Evolutionary conservation across 2,888 invertebrate species (phyloP).

Genomic region (Phrixothrix hirtus): DNA sequence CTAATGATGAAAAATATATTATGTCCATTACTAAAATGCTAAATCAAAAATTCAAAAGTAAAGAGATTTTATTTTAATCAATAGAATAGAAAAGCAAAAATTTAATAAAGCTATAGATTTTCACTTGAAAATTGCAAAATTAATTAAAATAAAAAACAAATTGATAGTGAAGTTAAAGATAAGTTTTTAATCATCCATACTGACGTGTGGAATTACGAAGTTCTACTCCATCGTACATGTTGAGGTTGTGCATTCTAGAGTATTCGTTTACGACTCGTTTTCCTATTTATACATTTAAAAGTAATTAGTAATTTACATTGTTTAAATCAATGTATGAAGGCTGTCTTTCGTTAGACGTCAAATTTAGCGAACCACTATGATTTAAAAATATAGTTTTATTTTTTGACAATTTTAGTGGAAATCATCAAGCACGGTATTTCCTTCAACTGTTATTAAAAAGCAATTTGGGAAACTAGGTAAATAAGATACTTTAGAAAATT

Average conservation of each 20-base stretch:
- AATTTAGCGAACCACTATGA: no score
- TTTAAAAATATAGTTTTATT: no score
- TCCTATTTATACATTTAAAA: no score
- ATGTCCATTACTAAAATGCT: constrained; percentile 40
- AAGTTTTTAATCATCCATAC: constrained; percentile 74
- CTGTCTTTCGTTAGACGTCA: no score
- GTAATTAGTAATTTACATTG: no score
- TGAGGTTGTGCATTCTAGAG: constrained; percentile 73
- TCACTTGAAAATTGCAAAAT: constrained; percentile 2
- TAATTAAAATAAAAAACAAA: constrained; percentile 7
- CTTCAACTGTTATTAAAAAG: no score
- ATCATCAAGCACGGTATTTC: no score
- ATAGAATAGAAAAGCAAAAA: constrained; percentile 19
- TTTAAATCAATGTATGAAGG: no score
- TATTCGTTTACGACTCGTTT: constrained; percentile 76
- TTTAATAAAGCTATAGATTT: constrained; percentile 9
- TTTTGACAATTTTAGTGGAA: no score
- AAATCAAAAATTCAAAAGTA: constrained; percentile 18
- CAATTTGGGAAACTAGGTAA: no score
- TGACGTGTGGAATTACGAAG: constrained; percentile 76
- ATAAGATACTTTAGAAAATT: no score
- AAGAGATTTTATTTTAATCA: constrained; percentile 12
- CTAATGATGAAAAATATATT: constrained; percentile 42
- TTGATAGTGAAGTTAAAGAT: constrained; percentile 34
- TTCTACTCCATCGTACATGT: constrained; percentile 76